Percentiles rank a stretch among this genome's conserved stretches.
Evolutionary conservation across 2,888 invertebrate species (phyloP).

Genomic region (Cheilosia impressa): DNA sequence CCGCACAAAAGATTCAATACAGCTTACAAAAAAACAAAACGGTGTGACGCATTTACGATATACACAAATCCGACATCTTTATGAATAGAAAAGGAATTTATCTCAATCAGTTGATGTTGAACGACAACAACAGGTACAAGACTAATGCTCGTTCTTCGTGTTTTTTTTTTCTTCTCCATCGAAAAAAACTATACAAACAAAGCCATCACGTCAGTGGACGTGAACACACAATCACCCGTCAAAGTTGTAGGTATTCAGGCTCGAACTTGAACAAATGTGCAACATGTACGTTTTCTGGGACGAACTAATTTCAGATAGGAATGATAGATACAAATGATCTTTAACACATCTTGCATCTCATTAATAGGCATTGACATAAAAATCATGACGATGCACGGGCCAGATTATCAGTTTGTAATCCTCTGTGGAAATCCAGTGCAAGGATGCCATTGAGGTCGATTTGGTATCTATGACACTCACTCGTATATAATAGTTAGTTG

Average conservation of each 20-base stretch:
- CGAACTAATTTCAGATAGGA: constrained; percentile 48
- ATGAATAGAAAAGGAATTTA: constrained; percentile 19
- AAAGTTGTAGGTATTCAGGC: background rate
- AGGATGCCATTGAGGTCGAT: constrained; percentile 39
- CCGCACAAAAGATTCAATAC: constrained; percentile 2
- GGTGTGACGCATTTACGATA: constrained; percentile 10
- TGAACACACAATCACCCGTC: constrained; percentile 16
- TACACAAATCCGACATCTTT: constrained; percentile 32
- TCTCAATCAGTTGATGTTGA: constrained; percentile 39
- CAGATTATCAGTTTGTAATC: constrained; percentile 9
- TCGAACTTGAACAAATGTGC: constrained; percentile 28
- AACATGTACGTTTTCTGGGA: constrained; percentile 33
- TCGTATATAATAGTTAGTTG: background rate
- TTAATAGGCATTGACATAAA: constrained; percentile 56
- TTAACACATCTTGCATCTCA: constrained; percentile 37
- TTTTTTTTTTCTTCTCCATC: constrained; percentile 1
- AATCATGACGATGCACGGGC: constrained; percentile 1
- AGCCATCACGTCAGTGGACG: constrained; percentile 13
- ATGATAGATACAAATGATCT: constrained; percentile 55
- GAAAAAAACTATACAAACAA: background rate
- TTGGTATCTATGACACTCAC: background rate
- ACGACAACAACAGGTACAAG: constrained; percentile 60
- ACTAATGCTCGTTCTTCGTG: constrained; percentile 30
- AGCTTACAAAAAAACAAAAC: constrained; percentile 3
- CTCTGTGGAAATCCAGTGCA: constrained; percentile 43